Evolutionary conservation across 2,888 invertebrate species (phyloP).

Genomic region (Gisinianus flammeolus): DNA sequence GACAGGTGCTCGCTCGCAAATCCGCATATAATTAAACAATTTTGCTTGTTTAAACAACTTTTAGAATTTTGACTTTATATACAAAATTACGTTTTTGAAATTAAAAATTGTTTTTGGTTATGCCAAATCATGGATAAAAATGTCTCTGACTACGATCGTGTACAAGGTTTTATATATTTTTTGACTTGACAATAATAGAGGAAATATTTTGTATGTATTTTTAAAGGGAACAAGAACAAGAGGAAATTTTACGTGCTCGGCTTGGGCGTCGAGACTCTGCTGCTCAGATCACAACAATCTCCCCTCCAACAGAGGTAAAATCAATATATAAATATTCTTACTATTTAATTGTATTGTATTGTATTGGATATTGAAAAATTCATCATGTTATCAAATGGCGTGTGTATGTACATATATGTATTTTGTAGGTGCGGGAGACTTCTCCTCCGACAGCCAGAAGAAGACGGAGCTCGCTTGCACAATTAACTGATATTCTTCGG

Average conservation of each 20-base stretch:
- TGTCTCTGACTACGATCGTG: too few species aligned
- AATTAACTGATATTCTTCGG: constrained; percentile 83
- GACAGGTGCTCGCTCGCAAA: too few species aligned
- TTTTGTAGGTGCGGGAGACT: constrained; percentile 64
- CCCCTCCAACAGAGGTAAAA: constrained; percentile 73
- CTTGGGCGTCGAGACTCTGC: constrained; percentile 86
- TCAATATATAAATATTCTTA: background rate
- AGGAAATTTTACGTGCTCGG: constrained; percentile 83
- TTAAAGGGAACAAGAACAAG: constrained; percentile 59
- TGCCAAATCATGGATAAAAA: too few species aligned
- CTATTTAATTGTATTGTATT: background rate
- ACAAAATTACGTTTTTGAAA: too few species aligned
- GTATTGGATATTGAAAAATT: too few species aligned
- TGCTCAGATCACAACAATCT: constrained; percentile 84
- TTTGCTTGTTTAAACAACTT: too few species aligned
- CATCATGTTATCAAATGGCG: background rate
- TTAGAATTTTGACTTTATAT: too few species aligned
- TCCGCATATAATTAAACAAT: too few species aligned
- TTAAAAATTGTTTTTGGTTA: too few species aligned
- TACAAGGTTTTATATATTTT: too few species aligned
- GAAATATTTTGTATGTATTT: too few species aligned
- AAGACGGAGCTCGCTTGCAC: constrained; percentile 83
- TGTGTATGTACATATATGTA: background rate
- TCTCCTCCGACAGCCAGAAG: constrained; percentile 67
- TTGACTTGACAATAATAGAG: too few species aligned